Evolutionary conservation across 2,113 vertebrate species (phyloP).

Genomic region (Meriones unguiculatus): DNA sequence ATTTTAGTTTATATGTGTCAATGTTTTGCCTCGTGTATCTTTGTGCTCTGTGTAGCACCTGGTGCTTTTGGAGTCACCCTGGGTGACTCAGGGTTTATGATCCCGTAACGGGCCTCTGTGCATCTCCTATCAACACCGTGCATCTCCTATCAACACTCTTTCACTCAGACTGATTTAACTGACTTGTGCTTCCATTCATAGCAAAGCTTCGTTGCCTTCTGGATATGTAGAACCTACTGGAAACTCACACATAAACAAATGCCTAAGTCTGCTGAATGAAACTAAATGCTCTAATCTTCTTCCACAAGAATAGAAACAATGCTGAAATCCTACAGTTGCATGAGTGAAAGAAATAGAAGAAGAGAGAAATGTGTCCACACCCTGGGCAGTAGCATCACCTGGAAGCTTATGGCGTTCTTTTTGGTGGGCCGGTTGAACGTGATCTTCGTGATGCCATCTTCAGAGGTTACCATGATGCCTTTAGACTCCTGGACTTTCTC

Average conservation of each 20-base stretch:
- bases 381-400: conserved; percentile 84
- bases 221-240: no score
- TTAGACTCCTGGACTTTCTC: conserved; percentile 80
- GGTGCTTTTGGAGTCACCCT: no score
- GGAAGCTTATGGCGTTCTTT: conserved; percentile 93
- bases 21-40: background rate
- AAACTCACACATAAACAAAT: background rate
- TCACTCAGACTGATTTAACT: background rate
- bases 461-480: conserved; percentile 89
- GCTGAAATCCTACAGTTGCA: background rate
- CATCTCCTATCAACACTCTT: background rate
- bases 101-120: background rate
- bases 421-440: conserved; percentile 92
- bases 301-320: background rate
- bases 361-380: background rate
- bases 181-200: conserved; percentile 26
- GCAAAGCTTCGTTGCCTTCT: background rate
- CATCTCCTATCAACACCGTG: background rate
- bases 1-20: background rate
- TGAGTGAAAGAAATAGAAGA: background rate
- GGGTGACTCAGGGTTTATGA: background rate
- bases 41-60: background rate
- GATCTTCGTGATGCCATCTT: conserved; percentile 94
- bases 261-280: background rate
- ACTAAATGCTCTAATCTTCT: background rate